phyloP scores from a whole-genome alignment of 2,113 vertebrate genomes.

The Menidia beryllina region DNA sequence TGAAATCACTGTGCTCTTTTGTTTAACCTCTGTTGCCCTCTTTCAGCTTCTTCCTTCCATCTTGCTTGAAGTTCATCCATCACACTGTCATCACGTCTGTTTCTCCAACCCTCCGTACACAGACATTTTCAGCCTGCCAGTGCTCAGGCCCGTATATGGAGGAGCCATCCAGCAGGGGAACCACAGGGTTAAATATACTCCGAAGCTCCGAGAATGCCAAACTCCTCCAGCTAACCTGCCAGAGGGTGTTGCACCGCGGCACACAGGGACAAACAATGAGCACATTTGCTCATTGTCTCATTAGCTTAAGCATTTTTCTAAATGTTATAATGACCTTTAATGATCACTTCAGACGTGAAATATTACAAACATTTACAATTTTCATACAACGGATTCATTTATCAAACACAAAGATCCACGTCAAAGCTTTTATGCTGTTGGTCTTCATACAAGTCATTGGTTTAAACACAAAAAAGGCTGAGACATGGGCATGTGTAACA shows the following conservation, averaged over 20 bases:
- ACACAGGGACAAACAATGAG: slow-evolving; percentile 25
- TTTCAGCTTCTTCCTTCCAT: slow-evolving; percentile 50
- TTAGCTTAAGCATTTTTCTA: slow-evolving; percentile 59
- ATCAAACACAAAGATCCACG: background rate
- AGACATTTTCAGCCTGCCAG: slow-evolving; percentile 37
- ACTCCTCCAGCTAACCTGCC: slow-evolving; percentile 36
- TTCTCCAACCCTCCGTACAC: slow-evolving; percentile 39
- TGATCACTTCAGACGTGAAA: background rate
- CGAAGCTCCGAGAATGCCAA: slow-evolving; percentile 54
- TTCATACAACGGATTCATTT: background rate
- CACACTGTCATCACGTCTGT: slow-evolving; percentile 60
- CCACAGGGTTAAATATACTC: slow-evolving; percentile 78
- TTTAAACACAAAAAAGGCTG: background rate
- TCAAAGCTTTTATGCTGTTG: background rate
- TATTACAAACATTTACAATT: background rate
- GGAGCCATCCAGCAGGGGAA: slow-evolving; percentile 61
- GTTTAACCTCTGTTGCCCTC: slow-evolving; percentile 15
- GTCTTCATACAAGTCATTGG: background rate
- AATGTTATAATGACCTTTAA: background rate
- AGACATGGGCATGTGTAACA: background rate
- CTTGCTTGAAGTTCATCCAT: slow-evolving; percentile 54
- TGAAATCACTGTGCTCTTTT: background rate
- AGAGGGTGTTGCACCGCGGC: slow-evolving; percentile 23
- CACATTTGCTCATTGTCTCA: slow-evolving; percentile 49
- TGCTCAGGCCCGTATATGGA: slow-evolving; percentile 72